Percentiles rank a stretch among this genome's conserved stretches.
Conservation (phyloP, 2,113 vertebrate genomes). For the Herpetotheres cachinnans region DNA sequence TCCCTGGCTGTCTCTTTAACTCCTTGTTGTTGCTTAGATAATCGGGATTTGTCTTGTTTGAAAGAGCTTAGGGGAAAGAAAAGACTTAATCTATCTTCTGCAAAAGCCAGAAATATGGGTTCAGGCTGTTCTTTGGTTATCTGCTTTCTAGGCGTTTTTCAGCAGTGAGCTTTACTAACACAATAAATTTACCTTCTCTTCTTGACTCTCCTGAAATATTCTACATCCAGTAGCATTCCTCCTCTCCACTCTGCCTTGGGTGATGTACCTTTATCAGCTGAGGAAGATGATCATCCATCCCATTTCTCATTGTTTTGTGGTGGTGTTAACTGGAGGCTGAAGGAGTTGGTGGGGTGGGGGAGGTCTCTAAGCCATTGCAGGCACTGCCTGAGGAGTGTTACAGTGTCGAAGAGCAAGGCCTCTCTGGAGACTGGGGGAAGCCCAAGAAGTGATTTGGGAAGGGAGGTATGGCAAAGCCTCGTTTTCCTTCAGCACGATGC, state of each 20-base stretch:
- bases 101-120: not conserved
- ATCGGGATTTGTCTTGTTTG: not conserved
- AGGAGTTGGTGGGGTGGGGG: too few relatives aligned
- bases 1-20: not conserved
- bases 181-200: not conserved
- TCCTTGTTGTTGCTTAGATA: not conserved
- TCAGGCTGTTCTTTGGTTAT: not conserved
- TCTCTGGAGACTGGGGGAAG: not conserved
- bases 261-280: not conserved
- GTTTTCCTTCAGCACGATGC: not conserved
- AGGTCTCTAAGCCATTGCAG: not conserved
- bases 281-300: not conserved
- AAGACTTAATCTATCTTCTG: not conserved
- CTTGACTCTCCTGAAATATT: not conserved
- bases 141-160: not conserved
- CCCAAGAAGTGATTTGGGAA: not conserved
- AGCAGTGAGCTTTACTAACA: not conserved
- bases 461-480: not conserved
- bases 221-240: rapidly evolving
- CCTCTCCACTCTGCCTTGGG: not conserved
- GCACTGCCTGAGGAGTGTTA: not conserved
- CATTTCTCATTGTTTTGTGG: not conserved
- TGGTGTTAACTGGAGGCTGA: not conserved
- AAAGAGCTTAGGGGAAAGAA: not conserved
- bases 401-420: not conserved